A percentile compares a stretch with the other conserved stretches of the same genome.
phyloP scores from a whole-genome alignment of 2,888 invertebrate species.

The Epinotia ramella region DNA sequence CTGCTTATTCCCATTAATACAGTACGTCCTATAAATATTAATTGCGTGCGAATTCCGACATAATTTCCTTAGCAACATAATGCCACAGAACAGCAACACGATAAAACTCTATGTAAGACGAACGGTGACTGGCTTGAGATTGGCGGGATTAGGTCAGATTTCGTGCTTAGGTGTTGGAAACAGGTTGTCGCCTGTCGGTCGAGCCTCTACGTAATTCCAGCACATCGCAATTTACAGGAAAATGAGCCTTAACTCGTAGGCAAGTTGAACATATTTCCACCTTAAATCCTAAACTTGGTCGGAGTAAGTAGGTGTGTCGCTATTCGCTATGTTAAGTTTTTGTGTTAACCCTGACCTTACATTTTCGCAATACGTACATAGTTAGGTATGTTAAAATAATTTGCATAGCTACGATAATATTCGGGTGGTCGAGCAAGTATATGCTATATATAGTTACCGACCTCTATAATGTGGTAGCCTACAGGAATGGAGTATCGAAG shows the following conservation, averaged over 20 bases:
- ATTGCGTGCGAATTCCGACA: constrained; percentile 59
- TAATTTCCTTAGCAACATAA: constrained; percentile 68
- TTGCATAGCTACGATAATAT: constrained; percentile 14
- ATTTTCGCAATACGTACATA: constrained; percentile 28
- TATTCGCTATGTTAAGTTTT: constrained; percentile 24
- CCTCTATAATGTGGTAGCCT: not conserved
- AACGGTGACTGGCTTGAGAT: constrained; percentile 64
- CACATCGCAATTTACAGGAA: constrained; percentile 46
- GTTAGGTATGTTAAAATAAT: constrained; percentile 28
- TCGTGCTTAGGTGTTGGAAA: constrained; percentile 61
- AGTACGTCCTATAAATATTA: constrained; percentile 64
- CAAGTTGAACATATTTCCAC: constrained; percentile 31
- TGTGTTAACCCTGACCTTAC: constrained; percentile 27
- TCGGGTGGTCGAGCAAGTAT: no score
- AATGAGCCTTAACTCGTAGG: constrained; percentile 55
- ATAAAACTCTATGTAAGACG: constrained; percentile 64
- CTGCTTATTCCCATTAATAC: constrained; percentile 57
- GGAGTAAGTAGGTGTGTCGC: constrained; percentile 67
- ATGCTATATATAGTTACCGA: no score
- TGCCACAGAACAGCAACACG: constrained; percentile 58
- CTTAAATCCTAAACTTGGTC: constrained; percentile 46
- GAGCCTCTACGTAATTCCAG: constrained; percentile 47
- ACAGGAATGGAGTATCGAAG: no score
- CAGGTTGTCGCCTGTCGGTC: constrained; percentile 65
- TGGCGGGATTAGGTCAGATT: constrained; percentile 51